Percentiles rank a stretch among this genome's conserved stretches.
Conservation (phyloP, 2,113 vertebrate species). For the Campylomormyrus numenius region DNA sequence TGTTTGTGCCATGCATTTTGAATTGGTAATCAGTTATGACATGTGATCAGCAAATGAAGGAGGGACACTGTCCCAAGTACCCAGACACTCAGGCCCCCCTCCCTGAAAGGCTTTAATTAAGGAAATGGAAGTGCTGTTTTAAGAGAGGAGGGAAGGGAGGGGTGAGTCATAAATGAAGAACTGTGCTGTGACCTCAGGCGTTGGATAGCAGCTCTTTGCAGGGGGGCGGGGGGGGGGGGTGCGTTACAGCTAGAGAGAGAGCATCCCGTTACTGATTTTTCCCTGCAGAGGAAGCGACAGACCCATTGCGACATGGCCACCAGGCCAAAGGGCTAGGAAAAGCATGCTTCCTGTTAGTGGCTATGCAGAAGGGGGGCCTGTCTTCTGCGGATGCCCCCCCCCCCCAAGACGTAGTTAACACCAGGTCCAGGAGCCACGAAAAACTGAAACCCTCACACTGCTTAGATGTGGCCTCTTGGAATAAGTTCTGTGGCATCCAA, state of each 20-base stretch:
- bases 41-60: background rate
- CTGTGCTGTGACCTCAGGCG: constrained; percentile 36
- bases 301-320: background rate
- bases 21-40: background rate
- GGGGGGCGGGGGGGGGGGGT: background rate
- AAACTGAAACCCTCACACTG: background rate
- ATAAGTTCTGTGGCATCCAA: background rate
- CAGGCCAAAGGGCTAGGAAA: background rate
- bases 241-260: background rate
- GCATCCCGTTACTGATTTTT: background rate
- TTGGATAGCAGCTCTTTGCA: background rate
- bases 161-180: constrained; percentile 40
- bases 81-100: background rate
- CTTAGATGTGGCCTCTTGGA: background rate
- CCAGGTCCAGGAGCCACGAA: background rate
- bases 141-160: background rate
- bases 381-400: background rate
- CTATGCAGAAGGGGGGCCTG: background rate
- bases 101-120: constrained; percentile 45
- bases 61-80: background rate
- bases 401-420: background rate
- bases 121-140: constrained; percentile 37
- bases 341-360: background rate
- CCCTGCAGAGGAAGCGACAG: background rate
- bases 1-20: background rate